Base-by-base conservation (phyloP, 2,797 vertebrate species). In the Todus mexicanus region DNA sequence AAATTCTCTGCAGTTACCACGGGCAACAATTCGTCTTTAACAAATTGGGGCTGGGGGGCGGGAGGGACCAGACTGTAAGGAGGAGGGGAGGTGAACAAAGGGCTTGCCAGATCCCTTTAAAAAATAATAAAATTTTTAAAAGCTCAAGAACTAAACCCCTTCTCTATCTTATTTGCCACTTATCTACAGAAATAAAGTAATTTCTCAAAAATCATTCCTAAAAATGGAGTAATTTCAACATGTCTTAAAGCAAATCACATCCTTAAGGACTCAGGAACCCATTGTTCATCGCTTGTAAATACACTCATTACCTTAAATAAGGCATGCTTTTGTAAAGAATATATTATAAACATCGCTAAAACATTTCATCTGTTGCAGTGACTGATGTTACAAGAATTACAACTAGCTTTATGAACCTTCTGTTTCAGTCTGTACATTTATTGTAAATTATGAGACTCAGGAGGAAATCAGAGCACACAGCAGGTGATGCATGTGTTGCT, bases 1-100 rank as follows among this genome's bases (percentile, higher is more conserved):
- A 91, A 87, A 96, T 97, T 94, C 96, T 94, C 95, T 80, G n/a
- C 77, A 96, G 97, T 98, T 97, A 96, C 96, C 91, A 96, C 0
- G 53, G 93, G 90, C 96, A 97, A 98, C 94, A 95, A 94, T 89
- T 95, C 20, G 15, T 81, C 96, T 95, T 95, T 85, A 95, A 94
- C 95, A 96, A 95, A 95, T 93, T 96, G 91, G 81, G 78, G 43
- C 0, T n/a, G 1, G 43, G 78, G 47, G 69, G 48, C 53, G 45
- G 8, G 12, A 11, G 61, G 26, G 37, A 26, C 21, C 33, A 79
- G 57, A 50, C 73, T 37, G 56, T 15, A 6, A 4, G 53, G 61
- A 91, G 72, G 79, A 84, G 73, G 61, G 57, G 56, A 77, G 53
- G 48, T 2, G 11, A 89, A 97, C 75, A 95, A 96, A 97, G 65